Evolutionary conservation across 2,113 vertebrate genomes (phyloP), one percentile per base, ranked within the genome.

Genomic region (Ondatra zibethicus): DNA sequence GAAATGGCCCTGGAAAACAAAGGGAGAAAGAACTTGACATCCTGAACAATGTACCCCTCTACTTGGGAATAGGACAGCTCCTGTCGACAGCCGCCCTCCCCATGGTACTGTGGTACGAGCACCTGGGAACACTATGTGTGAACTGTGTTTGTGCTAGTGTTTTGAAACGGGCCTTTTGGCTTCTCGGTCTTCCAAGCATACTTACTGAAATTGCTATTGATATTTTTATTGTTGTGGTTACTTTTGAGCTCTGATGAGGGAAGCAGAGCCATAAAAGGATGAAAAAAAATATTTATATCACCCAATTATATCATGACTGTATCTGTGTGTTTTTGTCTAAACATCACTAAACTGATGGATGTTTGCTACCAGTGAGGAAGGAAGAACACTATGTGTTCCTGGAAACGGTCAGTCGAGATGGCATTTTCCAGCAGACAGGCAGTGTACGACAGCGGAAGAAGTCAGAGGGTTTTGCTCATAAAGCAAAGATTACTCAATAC

Each of bases 281-380:
- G 66, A 80, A 93, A 90, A 93, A 95, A 93, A 95, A 80, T 90
- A 92, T 96, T 97, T 92, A 72, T 19, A 89, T 92, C 75, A 75
- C 27, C 10, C 88, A 87, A 82, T 92, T 89, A 72, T 42, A 75
- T 89, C 36, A n/a, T 75, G 77, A 90, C 68, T 88, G 39, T 96
- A 31, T 96, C 85, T 93, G 39, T 94, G 88, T 94, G 47, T 88
- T 96, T 96, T 87, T 97, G 89, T 91, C n/a, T n/a, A n/a, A n/a
- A n/a, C n/a, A n/a, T n/a, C n/a, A 45, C 88, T 89, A n/a, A 93
- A 29, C 23, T 88, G 85, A 66, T 47, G 63, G 76, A 58, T 85
- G 23, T 55, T 21, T 39, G 72, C 7, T 88, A 42, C 14, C 52
- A 78, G 33, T 42, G 95, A 78, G 47, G 72, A 93, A 88, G 29